Evolutionary conservation across 2,113 vertebrate species (phyloP).

Genomic region (Laterallus jamaicensis): DNA sequence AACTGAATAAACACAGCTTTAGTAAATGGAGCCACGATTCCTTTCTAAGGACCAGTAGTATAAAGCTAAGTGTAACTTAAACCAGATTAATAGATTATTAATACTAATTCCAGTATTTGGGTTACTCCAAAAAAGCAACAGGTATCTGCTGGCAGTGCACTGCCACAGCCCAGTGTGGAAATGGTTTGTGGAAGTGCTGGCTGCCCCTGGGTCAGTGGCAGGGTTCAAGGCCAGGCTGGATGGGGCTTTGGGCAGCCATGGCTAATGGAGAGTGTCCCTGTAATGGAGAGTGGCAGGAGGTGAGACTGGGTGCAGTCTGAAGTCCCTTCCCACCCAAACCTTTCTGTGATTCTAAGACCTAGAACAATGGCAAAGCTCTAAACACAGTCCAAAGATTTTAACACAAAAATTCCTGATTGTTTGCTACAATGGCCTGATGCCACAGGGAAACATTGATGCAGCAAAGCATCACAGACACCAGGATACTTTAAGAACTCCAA

Average conservation of each 20-base stretch:
- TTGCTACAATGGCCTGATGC: background rate
- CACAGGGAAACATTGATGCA: background rate
- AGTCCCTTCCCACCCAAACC: too few species aligned
- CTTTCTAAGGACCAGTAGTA: background rate
- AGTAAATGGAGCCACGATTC: too few species aligned
- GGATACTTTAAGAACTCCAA: background rate
- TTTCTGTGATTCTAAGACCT: background rate
- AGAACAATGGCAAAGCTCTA: background rate
- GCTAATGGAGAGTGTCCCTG: too few species aligned
- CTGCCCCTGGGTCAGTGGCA: too few species aligned
- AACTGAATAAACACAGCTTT: background rate
- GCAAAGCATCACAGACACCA: background rate
- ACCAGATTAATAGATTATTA: background rate
- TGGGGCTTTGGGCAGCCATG: too few species aligned
- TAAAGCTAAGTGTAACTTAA: background rate
- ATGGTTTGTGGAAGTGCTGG: background rate
- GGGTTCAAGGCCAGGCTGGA: too few species aligned
- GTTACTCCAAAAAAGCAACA: background rate
- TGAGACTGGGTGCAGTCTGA: too few species aligned
- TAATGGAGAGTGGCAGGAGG: too few species aligned
- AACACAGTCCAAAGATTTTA: background rate
- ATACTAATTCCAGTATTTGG: background rate
- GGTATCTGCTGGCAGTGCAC: background rate
- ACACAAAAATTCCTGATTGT: rapidly evolving
- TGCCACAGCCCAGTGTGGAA: background rate